phyloP scores from a whole-genome alignment of 2,888 invertebrate species.

The Acrocera orbiculus region DNA sequence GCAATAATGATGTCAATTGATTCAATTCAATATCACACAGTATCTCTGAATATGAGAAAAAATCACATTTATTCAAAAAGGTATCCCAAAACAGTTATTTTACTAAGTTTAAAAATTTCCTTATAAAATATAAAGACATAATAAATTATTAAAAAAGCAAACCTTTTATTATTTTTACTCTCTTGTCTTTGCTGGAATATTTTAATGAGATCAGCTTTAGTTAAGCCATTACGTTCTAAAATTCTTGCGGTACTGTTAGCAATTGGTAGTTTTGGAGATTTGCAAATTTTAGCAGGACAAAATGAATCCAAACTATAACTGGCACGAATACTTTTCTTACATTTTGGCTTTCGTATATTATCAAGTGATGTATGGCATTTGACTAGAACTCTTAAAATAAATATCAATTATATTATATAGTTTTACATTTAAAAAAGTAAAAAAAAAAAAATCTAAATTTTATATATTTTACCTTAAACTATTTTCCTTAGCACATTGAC shows the following conservation, averaged over 20 bases:
- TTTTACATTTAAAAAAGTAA: neutral
- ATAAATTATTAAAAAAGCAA: too few relatives aligned
- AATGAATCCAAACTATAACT: conserved; percentile 18
- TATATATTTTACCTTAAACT: conserved; percentile 3
- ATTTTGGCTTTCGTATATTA: conserved; percentile 6
- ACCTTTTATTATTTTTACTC: neutral
- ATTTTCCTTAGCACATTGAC: conserved; percentile 7
- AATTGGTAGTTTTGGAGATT: conserved; percentile 18
- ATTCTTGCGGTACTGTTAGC: conserved; percentile 19
- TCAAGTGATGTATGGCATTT: conserved; percentile 12
- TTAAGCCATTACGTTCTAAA: conserved; percentile 17
- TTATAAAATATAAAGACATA: too few relatives aligned
- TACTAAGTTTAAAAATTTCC: too few relatives aligned
- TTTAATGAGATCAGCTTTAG: conserved; percentile 11
- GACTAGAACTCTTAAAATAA: conserved; percentile 5
- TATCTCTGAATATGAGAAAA: too few relatives aligned
- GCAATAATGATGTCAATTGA: too few relatives aligned
- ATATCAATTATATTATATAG: neutral
- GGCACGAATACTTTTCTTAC: conserved; percentile 11
- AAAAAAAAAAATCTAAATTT: neutral
- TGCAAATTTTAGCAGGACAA: conserved; percentile 9
- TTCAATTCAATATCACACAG: too few relatives aligned
- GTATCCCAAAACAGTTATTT: too few relatives aligned
- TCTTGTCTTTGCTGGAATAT: neutral
- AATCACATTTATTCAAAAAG: too few relatives aligned